A percentile compares a stretch with the other conserved stretches of the same genome.
These are phyloP conservation scores for Zhengitettix transpicula DNA, from an alignment of 2,888 invertebrate genomes.

Conservation along the genomic window DNA sequence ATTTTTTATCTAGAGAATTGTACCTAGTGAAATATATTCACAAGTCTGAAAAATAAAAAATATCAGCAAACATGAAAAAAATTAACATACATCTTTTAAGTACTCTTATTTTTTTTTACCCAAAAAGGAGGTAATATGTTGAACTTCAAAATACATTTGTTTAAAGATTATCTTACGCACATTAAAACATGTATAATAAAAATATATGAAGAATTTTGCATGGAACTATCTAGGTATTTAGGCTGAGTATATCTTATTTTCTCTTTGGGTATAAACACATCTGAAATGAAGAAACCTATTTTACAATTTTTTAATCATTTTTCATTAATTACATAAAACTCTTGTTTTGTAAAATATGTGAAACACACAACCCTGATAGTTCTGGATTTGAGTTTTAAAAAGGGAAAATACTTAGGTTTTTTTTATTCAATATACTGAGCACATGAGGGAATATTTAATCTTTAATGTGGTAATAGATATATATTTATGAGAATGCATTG, in stretches of 20 bases:
- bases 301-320: constrained; percentile 8
- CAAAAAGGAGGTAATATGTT: constrained; percentile 17
- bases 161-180: constrained; percentile 17
- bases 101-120: constrained; percentile 16
- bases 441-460: constrained; percentile 9
- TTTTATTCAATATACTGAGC: constrained; percentile 10
- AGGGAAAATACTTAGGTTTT: constrained; percentile 10
- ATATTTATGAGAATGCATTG: constrained; percentile 9
- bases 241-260: constrained; percentile 15
- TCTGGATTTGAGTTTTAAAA: constrained; percentile 14
- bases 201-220: constrained; percentile 18
- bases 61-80: constrained; percentile 17
- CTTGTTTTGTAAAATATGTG: constrained; percentile 13
- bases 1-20: constrained; percentile 16
- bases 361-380: constrained; percentile 16
- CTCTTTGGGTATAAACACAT: constrained; percentile 15
- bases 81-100: constrained; percentile 16
- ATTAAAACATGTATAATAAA: constrained; percentile 18
- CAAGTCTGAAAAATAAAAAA: constrained; percentile 17
- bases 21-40: constrained; percentile 16
- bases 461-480: constrained; percentile 11
- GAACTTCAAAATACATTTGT: constrained; percentile 17
- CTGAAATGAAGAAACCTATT: constrained; percentile 15
- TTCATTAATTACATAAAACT: constrained; percentile 9
- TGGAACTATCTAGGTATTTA: constrained; percentile 16